Base-by-base conservation (phyloP, 2,113 vertebrate genomes). In the Oenanthe oenanthe region DNA sequence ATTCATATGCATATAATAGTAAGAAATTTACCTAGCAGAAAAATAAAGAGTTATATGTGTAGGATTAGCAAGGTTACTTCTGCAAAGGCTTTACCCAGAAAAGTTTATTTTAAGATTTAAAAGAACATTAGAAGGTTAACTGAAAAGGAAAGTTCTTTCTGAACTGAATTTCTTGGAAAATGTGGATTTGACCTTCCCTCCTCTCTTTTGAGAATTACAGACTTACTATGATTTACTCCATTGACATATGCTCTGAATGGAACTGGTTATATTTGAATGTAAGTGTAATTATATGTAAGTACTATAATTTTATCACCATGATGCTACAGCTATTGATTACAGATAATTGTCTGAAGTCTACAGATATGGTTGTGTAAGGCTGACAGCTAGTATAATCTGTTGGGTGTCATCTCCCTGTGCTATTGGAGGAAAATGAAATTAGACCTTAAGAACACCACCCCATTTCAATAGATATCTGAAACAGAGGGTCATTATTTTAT, bases 281-380 rank as follows among this genome's bases (percentile, higher is more conserved):
- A 97, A 98, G 88, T 97, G 95, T 97, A 98, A 98, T 98, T 98
- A 98, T 95, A 97, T 97, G 97, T 97, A 97, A 98, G 96, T 98
- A 97, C 96, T 98, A 96, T 98, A 98, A 98, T 98, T 98, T 98
- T 97, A 98, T 98, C 98, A 97, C 91, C 85, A 90, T 82, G 94
- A 97, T 97, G 93, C 96, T 97, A 82, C 89, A 96, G 84, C 95
- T 98, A 98, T 98, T 98, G 98, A 98, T 98, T 98, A 97, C 97
- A 97, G 97, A 98, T 98, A 98, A 96, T 95, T 93, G 94, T 96
- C 95, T 93, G 79, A 96, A 96, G 92, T 82, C 96, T 86, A 77
- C 92, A 97, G 95, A 97, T 92, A 96, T 9, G 93, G 92, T 92
- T 95, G 78, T 71, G 66, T 89, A 95, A 94, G 72, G 93, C 85